These are phyloP conservation scores for Harpagoxenus sublaevis DNA, from an alignment of 2,888 invertebrate genomes.

Conservation along the genomic window DNA sequence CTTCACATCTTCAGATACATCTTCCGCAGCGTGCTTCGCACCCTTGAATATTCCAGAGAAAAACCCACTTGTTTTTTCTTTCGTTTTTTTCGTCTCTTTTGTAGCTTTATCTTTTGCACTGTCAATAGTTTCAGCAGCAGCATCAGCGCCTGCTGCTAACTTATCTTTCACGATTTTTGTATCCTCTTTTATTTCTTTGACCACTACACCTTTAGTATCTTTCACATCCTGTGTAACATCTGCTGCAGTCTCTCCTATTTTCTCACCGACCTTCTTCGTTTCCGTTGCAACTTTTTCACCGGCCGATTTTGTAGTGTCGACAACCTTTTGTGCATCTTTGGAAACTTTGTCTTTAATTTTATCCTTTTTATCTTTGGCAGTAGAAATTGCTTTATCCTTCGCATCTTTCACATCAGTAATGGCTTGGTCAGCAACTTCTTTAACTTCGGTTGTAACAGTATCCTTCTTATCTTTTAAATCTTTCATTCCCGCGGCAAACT, in stretches of 20 bases:
- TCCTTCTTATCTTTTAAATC: constrained; percentile 6
- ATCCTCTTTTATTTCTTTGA: constrained; percentile 66
- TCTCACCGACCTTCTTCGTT: constrained; percentile 60
- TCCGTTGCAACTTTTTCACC: constrained; percentile 53
- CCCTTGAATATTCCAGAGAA: constrained; percentile 77
- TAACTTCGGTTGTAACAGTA: background rate
- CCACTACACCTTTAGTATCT: constrained; percentile 64
- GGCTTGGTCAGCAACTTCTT: constrained; percentile 23
- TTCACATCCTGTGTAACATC: constrained; percentile 63
- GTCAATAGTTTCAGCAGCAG: constrained; percentile 40
- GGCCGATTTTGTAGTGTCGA: background rate
- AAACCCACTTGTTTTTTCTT: constrained; percentile 72
- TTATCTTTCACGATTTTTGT: constrained; percentile 63
- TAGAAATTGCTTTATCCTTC: constrained; percentile 21
- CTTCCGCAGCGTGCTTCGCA: constrained; percentile 72
- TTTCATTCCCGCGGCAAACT: background rate
- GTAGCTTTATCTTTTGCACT: constrained; percentile 59
- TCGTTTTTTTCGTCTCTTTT: constrained; percentile 65
- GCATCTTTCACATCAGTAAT: constrained; percentile 60
- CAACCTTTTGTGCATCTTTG: background rate
- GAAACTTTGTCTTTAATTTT: constrained; percentile 32
- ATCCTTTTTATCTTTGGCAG: constrained; percentile 47
- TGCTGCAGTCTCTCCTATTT: background rate
- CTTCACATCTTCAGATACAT: constrained; percentile 78
- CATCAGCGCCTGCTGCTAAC: constrained; percentile 55